A percentile compares a stretch with the other conserved stretches of the same genome.
Conservation (phyloP, 2,888 invertebrate genomes). For the Phragmatobia fuliginosa region DNA sequence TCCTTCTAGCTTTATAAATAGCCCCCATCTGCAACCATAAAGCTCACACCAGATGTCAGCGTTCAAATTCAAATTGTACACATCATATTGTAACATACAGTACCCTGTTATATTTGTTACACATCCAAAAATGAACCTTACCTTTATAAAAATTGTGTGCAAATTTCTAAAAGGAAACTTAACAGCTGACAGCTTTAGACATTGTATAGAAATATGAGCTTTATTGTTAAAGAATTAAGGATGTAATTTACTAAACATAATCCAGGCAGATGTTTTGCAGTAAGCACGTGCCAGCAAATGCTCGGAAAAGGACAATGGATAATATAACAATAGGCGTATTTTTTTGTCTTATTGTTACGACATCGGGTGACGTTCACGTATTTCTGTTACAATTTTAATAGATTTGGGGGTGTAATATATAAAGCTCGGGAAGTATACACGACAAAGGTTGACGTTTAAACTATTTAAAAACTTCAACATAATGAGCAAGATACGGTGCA, state of each 20-base stretch:
- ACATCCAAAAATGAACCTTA: slow-evolving; percentile 30
- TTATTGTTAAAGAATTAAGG: accelerated
- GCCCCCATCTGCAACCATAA: slow-evolving; percentile 43
- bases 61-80: slow-evolving; percentile 24
- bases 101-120: slow-evolving; percentile 24
- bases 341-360: slow-evolving; percentile 10
- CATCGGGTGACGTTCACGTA: slow-evolving; percentile 15
- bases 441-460: not conserved
- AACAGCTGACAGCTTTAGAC: slow-evolving; percentile 43
- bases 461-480: not conserved
- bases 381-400: slow-evolving; percentile 5
- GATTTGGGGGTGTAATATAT: not conserved
- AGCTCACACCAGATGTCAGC: slow-evolving; percentile 48
- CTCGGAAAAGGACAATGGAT: slow-evolving; percentile 41
- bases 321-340: slow-evolving; percentile 39
- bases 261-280: slow-evolving; percentile 36
- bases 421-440: not conserved
- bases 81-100: slow-evolving; percentile 26
- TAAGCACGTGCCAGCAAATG: slow-evolving; percentile 47
- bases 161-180: slow-evolving; percentile 24
- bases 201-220: slow-evolving; percentile 24
- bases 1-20: slow-evolving; percentile 20
- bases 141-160: not conserved
- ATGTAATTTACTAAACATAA: slow-evolving; percentile 2
- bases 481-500: not conserved